Base-by-base conservation (phyloP, 2,888 invertebrate genomes). In the Drosophila picticornis region DNA sequence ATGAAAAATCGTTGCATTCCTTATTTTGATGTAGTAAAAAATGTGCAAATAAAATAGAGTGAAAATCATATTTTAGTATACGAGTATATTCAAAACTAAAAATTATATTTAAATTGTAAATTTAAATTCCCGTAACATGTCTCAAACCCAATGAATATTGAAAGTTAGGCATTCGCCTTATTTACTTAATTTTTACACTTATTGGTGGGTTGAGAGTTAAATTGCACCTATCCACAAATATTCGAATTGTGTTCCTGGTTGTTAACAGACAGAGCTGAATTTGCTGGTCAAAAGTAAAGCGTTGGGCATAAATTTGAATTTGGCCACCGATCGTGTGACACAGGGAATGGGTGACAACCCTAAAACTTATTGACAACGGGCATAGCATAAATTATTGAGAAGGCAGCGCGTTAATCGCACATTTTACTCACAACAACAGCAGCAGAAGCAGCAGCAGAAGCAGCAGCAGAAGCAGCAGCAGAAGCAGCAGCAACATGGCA, bases 371-470 rank as follows among this genome's bases (percentile, higher is more conserved):
- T 84, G 86, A 86, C 80, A 88, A 61, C 68, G 71, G 50, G 64
- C 75, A 51, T 50, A 62, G 78, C 83, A 87, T 91, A 91, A 91
- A 90, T 90, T 88, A 90, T 87, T 80, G 72, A 69, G 76, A 69
- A 77, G 77, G 66, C 74, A 75, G 80, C 53, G 88, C 85, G 86
- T 88, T 90, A 90, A 88, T 84, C 87, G 84, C 80, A 79, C 90
- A 80, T 77, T 84, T 85, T 69, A 85, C 72, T 80, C 40, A 32
- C 80, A 52, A 58, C 71, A 67, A 51, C 53, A 27, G 51, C 71
- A 73, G 52, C 62, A 71, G 31, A 61, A 68, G n/a, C 53, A 66
- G 43, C 46, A 67, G 43, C 57, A n/a, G 55, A 71, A 73, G 60
- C 67, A 72, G 70, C 67, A 73, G 50, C n/a, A n/a, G n/a, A n/a